These are phyloP conservation scores for Tetramorium bicarinatum DNA, from an alignment of 2,888 invertebrate genomes.

Conservation along the genomic window DNA sequence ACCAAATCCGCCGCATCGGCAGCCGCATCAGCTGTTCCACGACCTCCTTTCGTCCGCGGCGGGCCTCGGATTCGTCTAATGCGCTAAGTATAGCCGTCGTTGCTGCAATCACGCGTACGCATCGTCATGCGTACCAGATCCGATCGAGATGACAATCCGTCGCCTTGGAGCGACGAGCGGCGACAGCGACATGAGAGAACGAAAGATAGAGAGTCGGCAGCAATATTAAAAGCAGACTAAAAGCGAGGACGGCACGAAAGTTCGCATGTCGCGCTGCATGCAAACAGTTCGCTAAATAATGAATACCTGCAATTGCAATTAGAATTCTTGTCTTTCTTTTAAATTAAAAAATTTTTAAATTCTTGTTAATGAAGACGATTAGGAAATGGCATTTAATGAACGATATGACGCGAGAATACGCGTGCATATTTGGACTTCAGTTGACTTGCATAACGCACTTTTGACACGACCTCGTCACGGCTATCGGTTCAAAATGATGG, in stretches of 20 bases:
- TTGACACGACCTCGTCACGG: slow-evolving; percentile 7
- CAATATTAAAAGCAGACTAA: slow-evolving; percentile 51
- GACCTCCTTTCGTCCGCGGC: slow-evolving; percentile 77
- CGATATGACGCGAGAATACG: background rate
- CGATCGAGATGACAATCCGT: slow-evolving; percentile 58
- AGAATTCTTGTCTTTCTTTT: background rate
- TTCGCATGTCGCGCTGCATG: slow-evolving; percentile 6
- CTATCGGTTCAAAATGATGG: background rate
- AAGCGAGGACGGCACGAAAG: slow-evolving; percentile 36
- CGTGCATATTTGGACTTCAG: background rate
- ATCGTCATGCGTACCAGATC: slow-evolving; percentile 63
- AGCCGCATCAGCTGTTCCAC: slow-evolving; percentile 74
- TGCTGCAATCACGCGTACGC: slow-evolving; percentile 74
- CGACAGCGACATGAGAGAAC: background rate
- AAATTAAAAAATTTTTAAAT: too few species aligned
- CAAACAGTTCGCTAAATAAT: background rate
- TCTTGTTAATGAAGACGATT: background rate
- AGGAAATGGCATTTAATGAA: background rate
- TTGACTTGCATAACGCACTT: background rate
- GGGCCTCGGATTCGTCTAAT: slow-evolving; percentile 79
- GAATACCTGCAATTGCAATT: background rate
- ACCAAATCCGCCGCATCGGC: slow-evolving; percentile 32
- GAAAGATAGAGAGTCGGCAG: slow-evolving; percentile 14
- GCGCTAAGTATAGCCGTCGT: slow-evolving; percentile 78
- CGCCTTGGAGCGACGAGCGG: background rate